Percentiles rank a stretch among this genome's conserved stretches.
These are phyloP conservation scores for Cheilosia variabilis DNA, from an alignment of 2,888 invertebrate genomes.

Conservation along the genomic window DNA sequence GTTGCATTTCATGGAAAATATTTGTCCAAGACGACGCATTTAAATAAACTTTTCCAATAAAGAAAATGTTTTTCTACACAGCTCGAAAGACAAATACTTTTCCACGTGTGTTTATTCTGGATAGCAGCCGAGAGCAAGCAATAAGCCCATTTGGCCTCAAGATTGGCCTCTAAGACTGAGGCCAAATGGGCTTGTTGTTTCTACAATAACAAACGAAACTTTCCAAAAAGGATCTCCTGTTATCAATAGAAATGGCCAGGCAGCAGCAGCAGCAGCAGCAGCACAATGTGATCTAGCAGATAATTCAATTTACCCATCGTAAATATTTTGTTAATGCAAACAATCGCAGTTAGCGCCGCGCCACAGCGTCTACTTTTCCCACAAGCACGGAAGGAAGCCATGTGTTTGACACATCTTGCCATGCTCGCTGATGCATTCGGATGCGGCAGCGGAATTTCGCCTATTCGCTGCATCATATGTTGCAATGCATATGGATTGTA, in stretches of 20 bases:
- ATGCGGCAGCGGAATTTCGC: slow-evolving; percentile 13
- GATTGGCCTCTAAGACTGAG: slow-evolving; percentile 6
- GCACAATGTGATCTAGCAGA: slow-evolving; percentile 26
- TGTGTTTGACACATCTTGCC: slow-evolving; percentile 52
- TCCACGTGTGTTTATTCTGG: slow-evolving; percentile 5
- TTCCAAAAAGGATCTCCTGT: slow-evolving; percentile 20
- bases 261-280: not conserved
- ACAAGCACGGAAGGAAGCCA: slow-evolving; percentile 40
- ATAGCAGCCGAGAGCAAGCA: slow-evolving; percentile 25
- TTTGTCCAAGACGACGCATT: not conserved
- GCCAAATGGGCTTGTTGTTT: slow-evolving; percentile 49
- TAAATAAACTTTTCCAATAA: not conserved
- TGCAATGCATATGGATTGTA: slow-evolving; percentile 43
- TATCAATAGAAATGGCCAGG: not conserved
- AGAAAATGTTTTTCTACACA: not conserved
- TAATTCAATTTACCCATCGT: slow-evolving; percentile 70
- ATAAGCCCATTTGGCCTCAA: slow-evolving; percentile 41
- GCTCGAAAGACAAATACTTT: not conserved
- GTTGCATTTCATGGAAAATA: not conserved
- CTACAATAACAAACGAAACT: slow-evolving; percentile 50
- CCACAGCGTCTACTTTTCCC: slow-evolving; percentile 31
- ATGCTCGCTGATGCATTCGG: not conserved
- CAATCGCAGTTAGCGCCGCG: slow-evolving; percentile 63
- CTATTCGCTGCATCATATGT: slow-evolving; percentile 48
- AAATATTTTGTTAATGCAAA: slow-evolving; percentile 62